These are phyloP conservation scores for Sebastes oblongus DNA, from an alignment of 2,797 vertebrate genomes.

Conservation along the genomic window DNA sequence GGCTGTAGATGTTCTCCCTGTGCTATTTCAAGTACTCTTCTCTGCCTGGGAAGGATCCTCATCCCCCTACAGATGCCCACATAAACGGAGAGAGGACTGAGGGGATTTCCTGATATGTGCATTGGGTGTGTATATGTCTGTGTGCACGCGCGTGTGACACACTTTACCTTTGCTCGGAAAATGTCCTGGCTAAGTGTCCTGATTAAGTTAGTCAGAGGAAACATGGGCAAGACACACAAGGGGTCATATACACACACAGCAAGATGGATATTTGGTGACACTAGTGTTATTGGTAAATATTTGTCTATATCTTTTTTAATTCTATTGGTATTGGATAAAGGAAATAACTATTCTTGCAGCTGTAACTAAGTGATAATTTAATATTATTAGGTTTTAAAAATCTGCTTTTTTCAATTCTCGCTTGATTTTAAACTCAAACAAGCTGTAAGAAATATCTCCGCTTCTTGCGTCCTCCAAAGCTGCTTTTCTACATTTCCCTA, in stretches of 20 bases:
- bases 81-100: slow-evolving; percentile 56
- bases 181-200: slow-evolving; percentile 74
- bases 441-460: neutral
- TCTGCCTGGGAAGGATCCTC: slow-evolving; percentile 45
- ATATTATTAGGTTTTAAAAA: neutral
- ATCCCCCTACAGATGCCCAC: slow-evolving; percentile 11
- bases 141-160: slow-evolving; percentile 46
- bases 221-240: slow-evolving; percentile 5
- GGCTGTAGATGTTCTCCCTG: slow-evolving; percentile 46
- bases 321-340: neutral
- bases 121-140: slow-evolving; percentile 5
- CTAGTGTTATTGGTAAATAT: neutral
- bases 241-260: neutral
- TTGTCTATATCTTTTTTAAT: neutral
- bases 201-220: slow-evolving; percentile 71
- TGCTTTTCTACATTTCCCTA: neutral
- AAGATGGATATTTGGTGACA: neutral
- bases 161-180: slow-evolving; percentile 56
- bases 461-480: neutral
- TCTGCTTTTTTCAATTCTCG: neutral
- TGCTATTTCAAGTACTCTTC: slow-evolving; percentile 42
- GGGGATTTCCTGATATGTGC: slow-evolving; percentile 65
- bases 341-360: neutral
- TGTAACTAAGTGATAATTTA: neutral
- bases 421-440: neutral